Conservation (phyloP, 2,113 vertebrate species). For the Nothoprocta perdicaria region DNA sequence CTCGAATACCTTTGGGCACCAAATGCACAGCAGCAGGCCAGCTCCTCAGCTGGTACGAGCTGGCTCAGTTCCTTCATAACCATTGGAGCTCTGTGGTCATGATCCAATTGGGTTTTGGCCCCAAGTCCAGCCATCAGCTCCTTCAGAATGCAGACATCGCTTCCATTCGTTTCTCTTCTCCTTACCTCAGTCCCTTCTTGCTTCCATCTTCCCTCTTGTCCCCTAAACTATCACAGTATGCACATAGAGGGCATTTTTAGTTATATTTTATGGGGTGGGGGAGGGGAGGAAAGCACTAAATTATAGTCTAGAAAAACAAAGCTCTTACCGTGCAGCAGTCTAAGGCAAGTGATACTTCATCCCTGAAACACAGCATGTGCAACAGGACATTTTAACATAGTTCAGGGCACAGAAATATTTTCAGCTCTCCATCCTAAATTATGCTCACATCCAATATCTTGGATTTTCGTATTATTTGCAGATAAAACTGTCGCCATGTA, state of each 20-base stretch:
- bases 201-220: background rate
- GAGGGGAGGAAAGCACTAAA: slow-evolving; percentile 47
- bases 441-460: slow-evolving; percentile 17
- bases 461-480: slow-evolving; percentile 65
- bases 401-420: slow-evolving; percentile 57
- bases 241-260: slow-evolving; percentile 36
- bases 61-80: background rate
- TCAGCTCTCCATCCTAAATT: slow-evolving; percentile 33
- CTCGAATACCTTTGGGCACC: slow-evolving; percentile 13
- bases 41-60: slow-evolving; percentile 1
- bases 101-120: background rate
- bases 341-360: slow-evolving; percentile 37
- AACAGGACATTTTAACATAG: slow-evolving; percentile 54
- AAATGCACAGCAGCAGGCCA: background rate
- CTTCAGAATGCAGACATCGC: background rate
- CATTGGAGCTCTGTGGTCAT: background rate
- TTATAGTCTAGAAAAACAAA: slow-evolving; percentile 57
- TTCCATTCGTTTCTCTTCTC: background rate
- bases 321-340: slow-evolving; percentile 38
- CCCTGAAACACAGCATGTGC: background rate
- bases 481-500: slow-evolving; percentile 63
- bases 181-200: background rate
- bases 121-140: background rate
- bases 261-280: slow-evolving; percentile 21
- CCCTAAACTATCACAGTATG: background rate